Evolutionary conservation across 2,113 vertebrate species (phyloP), one percentile per base, ranked within the genome.

Genomic region (Bostrychus sinensis): DNA sequence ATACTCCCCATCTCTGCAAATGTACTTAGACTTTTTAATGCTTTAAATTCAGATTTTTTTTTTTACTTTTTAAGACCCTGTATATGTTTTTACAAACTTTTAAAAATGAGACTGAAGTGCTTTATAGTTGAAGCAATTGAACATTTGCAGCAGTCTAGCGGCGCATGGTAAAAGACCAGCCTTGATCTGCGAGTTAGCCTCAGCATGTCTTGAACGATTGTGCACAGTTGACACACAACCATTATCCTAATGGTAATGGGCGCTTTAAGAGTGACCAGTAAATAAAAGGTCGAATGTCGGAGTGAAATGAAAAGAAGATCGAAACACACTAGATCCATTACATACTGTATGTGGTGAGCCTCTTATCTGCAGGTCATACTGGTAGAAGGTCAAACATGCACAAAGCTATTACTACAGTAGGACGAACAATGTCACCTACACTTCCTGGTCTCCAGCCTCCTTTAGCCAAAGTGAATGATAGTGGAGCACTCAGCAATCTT

Each of bases 371-470:
- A 61, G 56, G 56, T 37, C 55, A 57, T n/a, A 14, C 23, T 64
- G 51, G 62, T 76, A 66, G 62, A 80, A 70, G 56, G 68, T 32
- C 63, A 81, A 68, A 66, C 58, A 13, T 39, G 32, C 56, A 45
- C 51, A 66, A 82, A 69, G 5, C 56, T 50, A 80, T 82, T 69
- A 76, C 36, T 20, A 51, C 50, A 60, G 68, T 56, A 17, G 37
- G 53, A 46, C 68, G 62, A 77, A 84, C 77, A 86, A 83, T 80
- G 81, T 83, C 87, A 83, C 65, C 69, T 75, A 86, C 70, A 70
- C 69, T 74, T 74, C 55, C 62, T 32, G 42, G 61, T 66, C 48
- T 80, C 66, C 23, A 13, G 53, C 54, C 70, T 56, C 75, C 58
- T 82, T 78, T 55, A 78, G 26, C 1, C 3, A 45, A 57, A 78